A percentile compares a stretch with the other conserved stretches of the same genome.
Conservation (phyloP, 2,888 invertebrate genomes). For the Pyrgus malvae region DNA sequence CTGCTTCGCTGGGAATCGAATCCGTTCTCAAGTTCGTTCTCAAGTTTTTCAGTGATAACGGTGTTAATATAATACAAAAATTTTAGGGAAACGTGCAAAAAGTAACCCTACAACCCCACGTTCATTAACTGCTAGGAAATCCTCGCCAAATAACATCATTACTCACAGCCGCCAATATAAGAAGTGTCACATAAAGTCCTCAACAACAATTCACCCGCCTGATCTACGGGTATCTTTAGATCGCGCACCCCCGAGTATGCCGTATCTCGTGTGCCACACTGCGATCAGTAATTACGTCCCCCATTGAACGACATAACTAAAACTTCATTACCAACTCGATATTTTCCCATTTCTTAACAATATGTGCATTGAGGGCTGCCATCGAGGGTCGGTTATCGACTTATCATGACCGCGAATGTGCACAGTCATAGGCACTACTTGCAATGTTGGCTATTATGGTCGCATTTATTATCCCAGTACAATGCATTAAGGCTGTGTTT, state of each 20-base stretch:
- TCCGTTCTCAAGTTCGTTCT: too few relatives aligned
- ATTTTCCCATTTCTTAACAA: conserved; percentile 44
- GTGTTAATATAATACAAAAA: too few relatives aligned
- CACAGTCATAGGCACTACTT: conserved; percentile 48
- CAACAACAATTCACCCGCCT: conserved; percentile 13
- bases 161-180: conserved; percentile 6
- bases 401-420: conserved; percentile 50
- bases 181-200: conserved; percentile 7
- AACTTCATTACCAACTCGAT: conserved; percentile 51
- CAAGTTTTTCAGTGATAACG: too few relatives aligned
- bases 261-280: conserved; percentile 56
- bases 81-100: too few relatives aligned
- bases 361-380: conserved; percentile 36
- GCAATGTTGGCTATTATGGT: too few relatives aligned
- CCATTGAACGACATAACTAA: conserved; percentile 51
- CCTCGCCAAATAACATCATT: background rate
- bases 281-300: conserved; percentile 65
- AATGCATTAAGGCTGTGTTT: too few relatives aligned
- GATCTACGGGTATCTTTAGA: conserved; percentile 1
- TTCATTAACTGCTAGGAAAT: too few relatives aligned
- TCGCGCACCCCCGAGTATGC: conserved; percentile 39
- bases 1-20: too few relatives aligned
- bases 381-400: conserved; percentile 20
- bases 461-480: too few relatives aligned
- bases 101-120: too few relatives aligned